Evolutionary conservation across 92 coral and sea anemone species (phyloP).

Genomic region (Epizoanthus scotinus): DNA sequence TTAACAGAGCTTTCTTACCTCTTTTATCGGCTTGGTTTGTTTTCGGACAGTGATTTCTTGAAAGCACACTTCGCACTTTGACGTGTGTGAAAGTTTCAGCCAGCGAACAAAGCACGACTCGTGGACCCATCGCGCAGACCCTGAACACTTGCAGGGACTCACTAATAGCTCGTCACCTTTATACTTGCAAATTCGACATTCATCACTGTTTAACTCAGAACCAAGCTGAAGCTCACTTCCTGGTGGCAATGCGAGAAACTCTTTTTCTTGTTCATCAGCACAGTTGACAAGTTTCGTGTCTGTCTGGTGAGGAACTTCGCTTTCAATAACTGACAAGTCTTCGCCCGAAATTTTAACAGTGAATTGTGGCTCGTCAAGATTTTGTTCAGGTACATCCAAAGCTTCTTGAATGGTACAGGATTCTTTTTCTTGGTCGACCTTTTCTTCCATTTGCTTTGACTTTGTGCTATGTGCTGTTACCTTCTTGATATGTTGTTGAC

Average conservation of each 20-base stretch:
- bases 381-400: background rate
- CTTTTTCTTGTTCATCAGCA: background rate
- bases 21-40: constrained; percentile 75
- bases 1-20: constrained; percentile 60
- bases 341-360: constrained; percentile 10
- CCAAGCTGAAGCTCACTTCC: background rate
- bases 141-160: constrained; percentile 93
- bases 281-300: background rate
- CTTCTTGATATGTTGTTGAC: background rate
- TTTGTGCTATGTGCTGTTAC: background rate
- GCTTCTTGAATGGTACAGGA: background rate
- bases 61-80: constrained; percentile 90
- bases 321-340: constrained; percentile 20
- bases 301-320: background rate
- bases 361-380: background rate
- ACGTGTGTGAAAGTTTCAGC: constrained; percentile 83
- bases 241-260: background rate
- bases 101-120: constrained; percentile 89
- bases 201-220: constrained; percentile 41
- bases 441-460: background rate
- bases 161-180: constrained; percentile 74
- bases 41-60: constrained; percentile 76
- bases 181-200: constrained; percentile 90
- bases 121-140: constrained; percentile 95
- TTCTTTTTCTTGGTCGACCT: background rate